Evolutionary conservation across 1,140 invertebrate species (phyloP).

Genomic region (Sarcophaga peregrina): DNA sequence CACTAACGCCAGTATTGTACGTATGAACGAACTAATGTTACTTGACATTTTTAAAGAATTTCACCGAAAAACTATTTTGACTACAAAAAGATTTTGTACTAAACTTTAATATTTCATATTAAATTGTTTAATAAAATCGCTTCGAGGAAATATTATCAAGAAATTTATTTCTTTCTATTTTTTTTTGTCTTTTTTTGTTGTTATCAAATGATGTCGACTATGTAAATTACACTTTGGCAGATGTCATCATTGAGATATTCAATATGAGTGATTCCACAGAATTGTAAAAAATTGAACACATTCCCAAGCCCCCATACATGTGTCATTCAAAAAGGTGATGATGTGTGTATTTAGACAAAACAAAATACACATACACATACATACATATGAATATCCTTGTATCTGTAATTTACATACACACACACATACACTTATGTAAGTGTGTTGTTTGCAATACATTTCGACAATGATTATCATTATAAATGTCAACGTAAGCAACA

Average conservation of each 20-base stretch:
- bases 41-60: no score
- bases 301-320: not conserved
- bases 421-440: not conserved
- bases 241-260: not conserved
- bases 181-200: no score
- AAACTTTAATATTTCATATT: no score
- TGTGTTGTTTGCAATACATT: not conserved
- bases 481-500: constrained; percentile 1
- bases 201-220: not conserved
- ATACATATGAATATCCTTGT: no score
- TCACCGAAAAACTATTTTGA: no score
- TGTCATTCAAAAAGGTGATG: not conserved
- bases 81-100: no score
- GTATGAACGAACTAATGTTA: no score
- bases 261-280: not conserved
- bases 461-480: constrained; percentile 5
- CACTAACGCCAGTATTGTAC: no score
- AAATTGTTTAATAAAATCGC: no score
- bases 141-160: no score
- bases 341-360: not conserved
- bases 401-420: not conserved
- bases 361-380: not conserved
- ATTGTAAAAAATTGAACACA: no score
- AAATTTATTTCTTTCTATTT: no score
- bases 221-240: constrained; percentile 14